Evolutionary conservation across 2,113 vertebrate species (phyloP).

Genomic region (Entelurus aequoreus): DNA sequence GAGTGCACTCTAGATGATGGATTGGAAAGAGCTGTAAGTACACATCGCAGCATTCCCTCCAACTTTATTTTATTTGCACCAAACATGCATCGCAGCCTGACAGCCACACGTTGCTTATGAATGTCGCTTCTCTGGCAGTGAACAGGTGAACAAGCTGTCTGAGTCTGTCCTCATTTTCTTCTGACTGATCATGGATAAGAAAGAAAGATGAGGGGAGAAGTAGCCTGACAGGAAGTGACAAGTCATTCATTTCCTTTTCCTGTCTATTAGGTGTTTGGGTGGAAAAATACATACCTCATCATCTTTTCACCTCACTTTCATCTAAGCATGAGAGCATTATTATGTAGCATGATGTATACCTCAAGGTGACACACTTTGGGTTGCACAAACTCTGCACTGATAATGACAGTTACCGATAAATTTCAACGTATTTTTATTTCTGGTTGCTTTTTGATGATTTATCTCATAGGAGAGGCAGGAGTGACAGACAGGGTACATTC

Average conservation of each 20-base stretch:
- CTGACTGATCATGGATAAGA: constrained; percentile 31
- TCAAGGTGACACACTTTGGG: constrained; percentile 49
- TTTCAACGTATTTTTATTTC: background rate
- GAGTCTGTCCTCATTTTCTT: constrained; percentile 36
- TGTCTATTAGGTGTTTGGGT: constrained; percentile 23
- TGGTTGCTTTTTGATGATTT: constrained; percentile 29
- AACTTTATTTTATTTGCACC: constrained; percentile 1
- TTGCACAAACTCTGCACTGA: constrained; percentile 9
- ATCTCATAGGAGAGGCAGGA: constrained; percentile 17
- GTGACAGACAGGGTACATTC: constrained; percentile 21
- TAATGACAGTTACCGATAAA: constrained; percentile 29
- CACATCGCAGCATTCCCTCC: background rate
- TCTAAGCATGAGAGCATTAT: constrained; percentile 14
- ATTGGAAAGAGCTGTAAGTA: constrained; percentile 83
- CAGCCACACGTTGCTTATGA: background rate
- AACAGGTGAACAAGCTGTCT: constrained; percentile 71
- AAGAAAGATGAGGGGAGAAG: constrained; percentile 14
- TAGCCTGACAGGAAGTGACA: constrained; percentile 29
- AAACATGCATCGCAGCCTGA: background rate
- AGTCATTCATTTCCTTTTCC: constrained; percentile 50
- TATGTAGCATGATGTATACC: constrained; percentile 38
- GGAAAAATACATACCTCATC: constrained; percentile 26
- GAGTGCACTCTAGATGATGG: constrained; percentile 73
- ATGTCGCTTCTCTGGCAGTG: constrained; percentile 44
- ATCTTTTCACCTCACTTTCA: constrained; percentile 23